Base-by-base conservation (phyloP, 2,113 vertebrate genomes). In the Trochalopteron elliotii region DNA sequence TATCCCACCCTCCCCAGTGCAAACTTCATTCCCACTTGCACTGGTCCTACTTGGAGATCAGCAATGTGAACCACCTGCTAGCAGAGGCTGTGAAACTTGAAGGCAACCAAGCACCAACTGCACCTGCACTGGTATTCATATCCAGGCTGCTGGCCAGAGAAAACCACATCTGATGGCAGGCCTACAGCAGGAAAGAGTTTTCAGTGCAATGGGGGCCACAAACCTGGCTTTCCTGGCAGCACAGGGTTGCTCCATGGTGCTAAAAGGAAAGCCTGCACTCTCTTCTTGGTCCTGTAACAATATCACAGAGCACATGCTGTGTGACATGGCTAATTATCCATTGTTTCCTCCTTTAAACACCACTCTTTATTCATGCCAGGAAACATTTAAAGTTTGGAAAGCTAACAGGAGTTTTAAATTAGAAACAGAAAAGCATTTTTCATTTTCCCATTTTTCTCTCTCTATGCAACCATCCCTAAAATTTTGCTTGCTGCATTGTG, bases 381-480 rank as follows among this genome's bases (percentile, higher is more conserved):
- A 90, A 93, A 75, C 30, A 90, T 60, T 75, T 50, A 33, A 93
- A 81, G 40, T 67, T 89, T 84, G 83, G 60, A 96, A 92, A 89
- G 65, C 72, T 52, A 94, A 61, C 28, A 40, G 75, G 77, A 78
- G 67, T 77, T 95, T 93, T 86, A 93, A 94, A 90, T 92, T 49
- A 89, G 85, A 95, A 95, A 93, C 92, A 96, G 79, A 94, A 83
- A 86, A 90, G 11, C 21, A 56, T 78, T 88, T 87, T 31, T 53
- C 23, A 59, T 83, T 86, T 71, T 56, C 31, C n/a, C 18, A 12
- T 74, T 70, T 93, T 70, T 93, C 59, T 82, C 39, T 52, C 22
- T 76, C 49, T 72, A 9, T 75, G 42, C 30, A 87, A 50, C 5
- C 12, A 80, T 33, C 52, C 47, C 72, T 78, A 53, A 68, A 56